These are phyloP conservation scores for Dendrolimus kikuchii DNA, from an alignment of 1,140 invertebrate genomes.

Conservation along the genomic window DNA sequence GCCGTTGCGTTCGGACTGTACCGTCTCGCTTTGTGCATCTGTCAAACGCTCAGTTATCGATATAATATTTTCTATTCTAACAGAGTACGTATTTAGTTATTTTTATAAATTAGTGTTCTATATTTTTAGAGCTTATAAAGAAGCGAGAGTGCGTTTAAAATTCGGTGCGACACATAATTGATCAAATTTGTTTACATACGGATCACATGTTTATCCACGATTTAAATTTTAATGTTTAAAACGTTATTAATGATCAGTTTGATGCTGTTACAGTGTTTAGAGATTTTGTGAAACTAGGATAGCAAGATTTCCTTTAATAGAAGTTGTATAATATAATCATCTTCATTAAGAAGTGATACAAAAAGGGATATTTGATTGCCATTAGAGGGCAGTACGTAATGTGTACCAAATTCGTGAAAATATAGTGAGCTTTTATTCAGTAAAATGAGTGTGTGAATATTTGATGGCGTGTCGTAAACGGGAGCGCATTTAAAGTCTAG, in stretches of 20 bases:
- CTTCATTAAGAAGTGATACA: too few species aligned
- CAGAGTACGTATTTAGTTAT: constrained; percentile 46
- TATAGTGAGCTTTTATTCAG: constrained; percentile 41
- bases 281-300: too few species aligned
- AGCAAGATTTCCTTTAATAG: too few species aligned
- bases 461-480: constrained; percentile 63
- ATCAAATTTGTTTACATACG: constrained; percentile 32
- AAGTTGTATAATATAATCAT: too few species aligned
- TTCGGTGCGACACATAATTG: constrained; percentile 5
- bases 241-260: neutral
- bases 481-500: constrained; percentile 54
- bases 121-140: neutral
- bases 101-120: too few species aligned
- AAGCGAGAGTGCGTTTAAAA: constrained; percentile 9
- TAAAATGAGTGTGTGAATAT: constrained; percentile 64
- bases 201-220: constrained; percentile 30
- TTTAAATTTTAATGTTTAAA: neutral
- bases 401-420: neutral
- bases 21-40: constrained; percentile 29
- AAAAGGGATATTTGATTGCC: too few species aligned
- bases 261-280: neutral
- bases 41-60: constrained; percentile 54
- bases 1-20: constrained; percentile 34
- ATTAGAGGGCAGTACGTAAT: neutral
- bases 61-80: constrained; percentile 27